Conservation (phyloP, 1,140 invertebrate genomes). For the Colletes gigas region DNA sequence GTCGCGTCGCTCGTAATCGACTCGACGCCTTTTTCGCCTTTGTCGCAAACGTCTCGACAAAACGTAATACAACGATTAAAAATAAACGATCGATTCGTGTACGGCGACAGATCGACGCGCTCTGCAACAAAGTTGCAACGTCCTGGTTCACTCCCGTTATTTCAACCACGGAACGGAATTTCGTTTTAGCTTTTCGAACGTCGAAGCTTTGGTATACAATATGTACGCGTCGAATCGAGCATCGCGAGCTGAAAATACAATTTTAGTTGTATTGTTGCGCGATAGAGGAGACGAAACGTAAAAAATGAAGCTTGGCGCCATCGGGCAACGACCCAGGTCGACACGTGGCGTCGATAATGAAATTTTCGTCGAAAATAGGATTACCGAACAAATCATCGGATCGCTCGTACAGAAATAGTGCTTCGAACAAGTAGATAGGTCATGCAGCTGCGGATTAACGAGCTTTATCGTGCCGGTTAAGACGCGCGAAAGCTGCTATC, state of each 20-base stretch:
- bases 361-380: conserved; percentile 21
- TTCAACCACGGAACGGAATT: background rate
- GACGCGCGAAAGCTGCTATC: conserved; percentile 11
- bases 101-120: too few species aligned
- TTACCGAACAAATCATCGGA: conserved; percentile 11
- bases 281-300: background rate
- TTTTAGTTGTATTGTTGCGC: too few species aligned
- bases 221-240: too few species aligned
- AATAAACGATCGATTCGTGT: too few species aligned
- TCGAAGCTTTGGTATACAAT: too few species aligned
- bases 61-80: conserved; percentile 15
- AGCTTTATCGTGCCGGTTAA: background rate
- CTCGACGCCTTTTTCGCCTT: background rate
- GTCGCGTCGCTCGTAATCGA: conserved; percentile 13
- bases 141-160: background rate
- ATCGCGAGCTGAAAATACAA: too few species aligned
- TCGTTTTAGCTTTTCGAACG: background rate
- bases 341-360: conserved; percentile 11
- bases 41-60: conserved; percentile 17
- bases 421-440: conserved; percentile 2
- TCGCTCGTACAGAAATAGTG: background rate
- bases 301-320: background rate
- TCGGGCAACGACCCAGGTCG: background rate
- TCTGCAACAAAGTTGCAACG: background rate
- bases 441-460: conserved; percentile 42